phyloP scores from a whole-genome alignment of 2,888 invertebrate species.

The Neocrepidodera transversa region DNA sequence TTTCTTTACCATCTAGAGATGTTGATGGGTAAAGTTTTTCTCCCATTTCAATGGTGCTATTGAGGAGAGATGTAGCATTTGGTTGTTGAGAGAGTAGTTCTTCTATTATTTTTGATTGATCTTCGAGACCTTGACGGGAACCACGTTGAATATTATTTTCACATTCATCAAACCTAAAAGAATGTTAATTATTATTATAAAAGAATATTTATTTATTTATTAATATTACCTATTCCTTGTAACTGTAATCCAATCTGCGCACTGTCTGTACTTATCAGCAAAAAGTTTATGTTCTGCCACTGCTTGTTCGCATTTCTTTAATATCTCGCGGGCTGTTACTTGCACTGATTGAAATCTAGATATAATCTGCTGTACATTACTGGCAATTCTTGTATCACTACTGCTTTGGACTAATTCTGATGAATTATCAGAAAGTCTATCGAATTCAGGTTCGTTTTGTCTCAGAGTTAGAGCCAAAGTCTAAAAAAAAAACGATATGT shows the following conservation, averaged over 20 bases:
- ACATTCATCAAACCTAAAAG: conserved; percentile 70
- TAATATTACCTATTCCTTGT: conserved; percentile 72
- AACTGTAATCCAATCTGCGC: conserved; percentile 79
- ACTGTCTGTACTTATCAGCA: conserved; percentile 84
- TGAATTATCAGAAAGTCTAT: conserved; percentile 85
- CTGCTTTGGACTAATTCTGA: conserved; percentile 85
- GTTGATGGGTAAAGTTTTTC: conserved; percentile 88
- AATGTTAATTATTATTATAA: neutral
- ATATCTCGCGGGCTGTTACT: conserved; percentile 85
- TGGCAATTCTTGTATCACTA: conserved; percentile 85
- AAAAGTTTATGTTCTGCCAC: conserved; percentile 81
- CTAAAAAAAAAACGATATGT: conserved; percentile 60
- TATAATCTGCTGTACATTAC: conserved; percentile 87
- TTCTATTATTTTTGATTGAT: conserved; percentile 74
- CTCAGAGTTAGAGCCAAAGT: conserved; percentile 78
- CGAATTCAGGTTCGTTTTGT: conserved; percentile 86
- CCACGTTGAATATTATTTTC: conserved; percentile 69
- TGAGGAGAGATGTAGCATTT: conserved; percentile 76
- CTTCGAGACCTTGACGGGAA: conserved; percentile 73
- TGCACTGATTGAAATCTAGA: conserved; percentile 90
- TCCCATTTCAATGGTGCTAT: conserved; percentile 85
- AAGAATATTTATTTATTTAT: neutral
- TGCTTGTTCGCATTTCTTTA: conserved; percentile 91
- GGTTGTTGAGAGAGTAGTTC: conserved; percentile 79
- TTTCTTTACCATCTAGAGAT: conserved; percentile 85